Conservation (phyloP, 2,797 vertebrate species). For the Lithobates sylvaticus region DNA sequence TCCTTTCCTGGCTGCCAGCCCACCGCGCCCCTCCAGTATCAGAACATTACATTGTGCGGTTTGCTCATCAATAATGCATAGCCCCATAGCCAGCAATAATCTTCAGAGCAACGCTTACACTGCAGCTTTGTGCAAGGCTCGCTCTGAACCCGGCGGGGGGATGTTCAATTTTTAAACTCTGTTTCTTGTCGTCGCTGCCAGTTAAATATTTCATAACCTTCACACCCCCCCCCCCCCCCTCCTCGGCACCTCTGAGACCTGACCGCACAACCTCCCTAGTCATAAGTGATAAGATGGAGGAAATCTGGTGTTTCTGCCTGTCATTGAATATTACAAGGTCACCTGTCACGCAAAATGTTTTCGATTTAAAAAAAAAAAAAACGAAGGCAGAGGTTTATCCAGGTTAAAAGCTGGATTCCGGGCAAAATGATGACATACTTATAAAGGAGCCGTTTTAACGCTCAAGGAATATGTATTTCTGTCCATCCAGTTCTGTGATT, state of each 20-base stretch:
- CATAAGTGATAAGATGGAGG: slow-evolving; percentile 67
- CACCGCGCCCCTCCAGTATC: slow-evolving; percentile 64
- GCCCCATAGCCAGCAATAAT: slow-evolving; percentile 56
- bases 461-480: too few relatives aligned
- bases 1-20: slow-evolving; percentile 49
- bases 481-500: too few relatives aligned
- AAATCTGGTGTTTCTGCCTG: neutral
- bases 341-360: neutral
- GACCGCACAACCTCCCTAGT: slow-evolving; percentile 9
- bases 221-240: slow-evolving; percentile 76
- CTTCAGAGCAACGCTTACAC: slow-evolving; percentile 60
- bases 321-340: neutral
- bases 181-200: slow-evolving; percentile 86
- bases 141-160: slow-evolving; percentile 79
- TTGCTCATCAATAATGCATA: slow-evolving; percentile 67
- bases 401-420: too few relatives aligned
- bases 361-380: too few relatives aligned
- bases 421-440: too few relatives aligned
- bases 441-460: too few relatives aligned
- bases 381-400: too few relatives aligned
- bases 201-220: slow-evolving; percentile 90
- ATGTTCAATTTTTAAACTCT: slow-evolving; percentile 87
- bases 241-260: slow-evolving; percentile 13
- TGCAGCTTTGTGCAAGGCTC: slow-evolving; percentile 75
- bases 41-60: slow-evolving; percentile 64